These are phyloP conservation scores for Sebastes paucispinis DNA, from an alignment of 2,797 vertebrate genomes.

Conservation along the genomic window DNA sequence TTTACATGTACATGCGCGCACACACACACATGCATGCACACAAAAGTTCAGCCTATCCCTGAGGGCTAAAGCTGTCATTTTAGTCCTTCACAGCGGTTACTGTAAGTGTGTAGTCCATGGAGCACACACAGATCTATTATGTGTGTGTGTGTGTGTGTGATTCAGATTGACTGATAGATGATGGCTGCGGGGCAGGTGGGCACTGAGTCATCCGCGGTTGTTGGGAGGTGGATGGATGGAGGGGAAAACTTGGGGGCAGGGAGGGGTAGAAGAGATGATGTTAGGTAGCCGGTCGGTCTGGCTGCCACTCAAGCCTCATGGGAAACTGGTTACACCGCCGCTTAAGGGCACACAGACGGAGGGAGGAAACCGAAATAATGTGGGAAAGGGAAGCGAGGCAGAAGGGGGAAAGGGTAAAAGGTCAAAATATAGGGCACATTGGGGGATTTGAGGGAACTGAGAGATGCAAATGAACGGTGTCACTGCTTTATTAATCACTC, in stretches of 20 bases:
- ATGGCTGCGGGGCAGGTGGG: slow-evolving; percentile 76
- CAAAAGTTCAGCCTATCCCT: slow-evolving; percentile 69
- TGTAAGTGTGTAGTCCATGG: slow-evolving; percentile 40
- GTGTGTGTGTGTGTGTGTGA: slow-evolving; percentile 23
- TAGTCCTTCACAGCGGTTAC: slow-evolving; percentile 67
- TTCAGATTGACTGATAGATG: slow-evolving; percentile 78
- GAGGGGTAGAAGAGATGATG: slow-evolving; percentile 44
- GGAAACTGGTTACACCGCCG: slow-evolving; percentile 56
- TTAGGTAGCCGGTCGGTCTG: slow-evolving; percentile 56
- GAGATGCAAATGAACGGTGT: slow-evolving; percentile 29
- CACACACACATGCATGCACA: slow-evolving; percentile 13
- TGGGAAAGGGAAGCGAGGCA: slow-evolving; percentile 45
- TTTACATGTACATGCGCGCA: slow-evolving; percentile 59
- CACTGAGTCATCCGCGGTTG: slow-evolving; percentile 67
- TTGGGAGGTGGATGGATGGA: slow-evolving; percentile 46
- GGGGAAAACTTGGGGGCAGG: slow-evolving; percentile 34
- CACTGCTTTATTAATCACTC: slow-evolving; percentile 28
- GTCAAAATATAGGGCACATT: slow-evolving; percentile 7
- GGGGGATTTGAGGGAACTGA: neutral
- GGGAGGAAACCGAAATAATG: slow-evolving; percentile 40
- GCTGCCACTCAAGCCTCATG: slow-evolving; percentile 56
- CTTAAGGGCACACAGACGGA: slow-evolving; percentile 57
- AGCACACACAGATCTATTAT: slow-evolving; percentile 47
- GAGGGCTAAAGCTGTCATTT: slow-evolving; percentile 65
- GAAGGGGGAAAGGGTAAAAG: slow-evolving; percentile 29